Base-by-base conservation (phyloP, 1,140 invertebrate genomes). In the Drosophila parvula region DNA sequence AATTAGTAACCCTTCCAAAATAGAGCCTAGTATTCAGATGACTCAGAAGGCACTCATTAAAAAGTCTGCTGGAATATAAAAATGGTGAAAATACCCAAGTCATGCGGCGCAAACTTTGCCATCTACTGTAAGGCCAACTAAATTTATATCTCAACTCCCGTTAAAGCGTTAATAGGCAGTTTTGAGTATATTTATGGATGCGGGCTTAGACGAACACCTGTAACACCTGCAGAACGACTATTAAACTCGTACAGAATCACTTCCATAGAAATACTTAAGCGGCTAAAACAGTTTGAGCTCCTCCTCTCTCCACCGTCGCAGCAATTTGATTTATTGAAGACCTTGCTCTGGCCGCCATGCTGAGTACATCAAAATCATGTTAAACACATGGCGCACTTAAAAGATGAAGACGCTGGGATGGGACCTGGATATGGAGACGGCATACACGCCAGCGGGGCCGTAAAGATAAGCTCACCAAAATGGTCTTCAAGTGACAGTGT, bases 251-350 rank as follows among this genome's bases (percentile, higher is more conserved):
- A 40, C 32, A 60, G 47, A 78, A 64, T 61, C 59, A 62, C 58
- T 78, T 82, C 65, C 62, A 51, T 38, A 63, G 76, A 77, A 74
- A 53, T 65, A 73, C 77, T 79, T 68, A 75, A 78, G 58, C 41
- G 34, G 50, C 41, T 61, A 56, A 67, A 40, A 58, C 62, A 70
- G 34, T 59, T 59, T 63, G 12, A 45, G 45, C 56, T 69, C 11
- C 16, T 10, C n/a, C 3, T 18, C 22, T 14, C 32, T 18, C 28
- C 12, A 45, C 50, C 16, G 18, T 18, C 36, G 18, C 32, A 47
- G 51, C 60, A 81, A 67, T 85, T 86, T 85, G 78, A 85, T 85
- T 85, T 86, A 86, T 86, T 74, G 58, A 62, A 85, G 58, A 77
- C 71, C 57, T 74, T 81, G 60, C 74, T 59, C 58, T 41, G 38